phyloP scores from a whole-genome alignment of 2,113 vertebrate genomes.

The Pipra filicauda region DNA sequence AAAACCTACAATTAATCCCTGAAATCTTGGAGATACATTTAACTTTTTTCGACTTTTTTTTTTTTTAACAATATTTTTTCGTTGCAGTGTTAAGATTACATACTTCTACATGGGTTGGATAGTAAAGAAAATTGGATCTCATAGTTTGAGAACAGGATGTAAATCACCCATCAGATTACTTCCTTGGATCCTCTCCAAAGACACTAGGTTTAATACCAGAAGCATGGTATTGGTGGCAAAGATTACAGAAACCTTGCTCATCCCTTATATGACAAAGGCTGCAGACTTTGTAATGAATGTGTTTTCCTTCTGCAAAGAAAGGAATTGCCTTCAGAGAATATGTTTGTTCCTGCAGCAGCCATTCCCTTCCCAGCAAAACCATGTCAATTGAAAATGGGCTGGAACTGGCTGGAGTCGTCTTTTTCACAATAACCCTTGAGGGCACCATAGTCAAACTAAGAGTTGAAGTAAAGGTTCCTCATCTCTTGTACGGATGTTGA shows the following conservation, averaged over 20 bases:
- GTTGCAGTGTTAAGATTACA: neutral
- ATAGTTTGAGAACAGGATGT: neutral
- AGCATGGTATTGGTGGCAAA: neutral
- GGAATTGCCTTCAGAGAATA: neutral
- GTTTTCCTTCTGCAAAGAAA: neutral
- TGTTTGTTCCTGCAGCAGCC: neutral
- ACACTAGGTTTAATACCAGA: neutral
- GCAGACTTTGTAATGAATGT: neutral
- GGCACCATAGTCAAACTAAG: neutral
- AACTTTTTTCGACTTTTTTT: neutral
- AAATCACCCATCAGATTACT: neutral
- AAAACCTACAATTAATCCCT: neutral
- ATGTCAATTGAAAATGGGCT: neutral
- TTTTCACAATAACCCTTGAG: neutral
- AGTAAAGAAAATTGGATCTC: neutral
- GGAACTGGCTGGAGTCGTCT: neutral
- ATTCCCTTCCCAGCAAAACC: neutral
- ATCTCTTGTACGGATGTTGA: neutral
- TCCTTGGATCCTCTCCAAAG: neutral
- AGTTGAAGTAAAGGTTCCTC: neutral
- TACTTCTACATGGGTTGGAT: neutral
- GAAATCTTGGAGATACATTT: neutral
- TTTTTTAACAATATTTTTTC: neutral
- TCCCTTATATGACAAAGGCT: neutral
- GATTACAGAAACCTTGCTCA: neutral